Percentiles rank a stretch among this genome's conserved stretches.
phyloP scores from a whole-genome alignment of 2,797 vertebrate species.

The Orestias chungarensis region DNA sequence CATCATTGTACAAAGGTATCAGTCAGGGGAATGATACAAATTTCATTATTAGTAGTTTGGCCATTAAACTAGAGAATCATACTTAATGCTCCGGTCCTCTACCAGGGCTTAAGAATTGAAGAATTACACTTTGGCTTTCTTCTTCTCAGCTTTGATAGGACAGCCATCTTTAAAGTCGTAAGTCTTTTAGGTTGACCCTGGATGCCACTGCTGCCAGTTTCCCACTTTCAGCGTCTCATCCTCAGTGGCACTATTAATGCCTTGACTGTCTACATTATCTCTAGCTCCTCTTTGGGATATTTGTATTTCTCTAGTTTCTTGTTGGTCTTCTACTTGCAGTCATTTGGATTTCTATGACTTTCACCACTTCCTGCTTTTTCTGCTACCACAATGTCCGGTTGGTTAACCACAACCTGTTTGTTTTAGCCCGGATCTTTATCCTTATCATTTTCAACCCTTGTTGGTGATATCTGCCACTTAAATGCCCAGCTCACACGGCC shows the following conservation, averaged over 20 bases:
- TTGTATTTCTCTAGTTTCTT: background rate
- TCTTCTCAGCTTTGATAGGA: too few relatives aligned
- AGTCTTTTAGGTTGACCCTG: background rate
- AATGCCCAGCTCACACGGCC: background rate
- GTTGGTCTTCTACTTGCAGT: background rate
- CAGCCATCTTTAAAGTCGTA: too few relatives aligned
- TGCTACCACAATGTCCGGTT: background rate
- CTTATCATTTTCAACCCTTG: background rate
- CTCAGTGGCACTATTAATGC: too few relatives aligned
- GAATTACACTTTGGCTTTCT: too few relatives aligned
- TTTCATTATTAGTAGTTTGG: background rate
- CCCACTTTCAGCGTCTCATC: background rate
- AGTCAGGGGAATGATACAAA: background rate
- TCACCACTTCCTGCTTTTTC: background rate
- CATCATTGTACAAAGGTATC: background rate
- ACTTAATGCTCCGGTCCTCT: background rate
- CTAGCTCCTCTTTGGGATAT: background rate
- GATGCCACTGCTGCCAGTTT: background rate
- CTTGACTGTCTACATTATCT: background rate
- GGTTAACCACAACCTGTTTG: too few relatives aligned
- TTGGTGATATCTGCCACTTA: background rate
- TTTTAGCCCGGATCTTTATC: background rate
- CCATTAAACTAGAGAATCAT: too few relatives aligned
- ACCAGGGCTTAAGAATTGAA: background rate
- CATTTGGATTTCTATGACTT: background rate